Base-by-base conservation (phyloP, 1,140 invertebrate genomes). In the Cotesia vestalis region DNA sequence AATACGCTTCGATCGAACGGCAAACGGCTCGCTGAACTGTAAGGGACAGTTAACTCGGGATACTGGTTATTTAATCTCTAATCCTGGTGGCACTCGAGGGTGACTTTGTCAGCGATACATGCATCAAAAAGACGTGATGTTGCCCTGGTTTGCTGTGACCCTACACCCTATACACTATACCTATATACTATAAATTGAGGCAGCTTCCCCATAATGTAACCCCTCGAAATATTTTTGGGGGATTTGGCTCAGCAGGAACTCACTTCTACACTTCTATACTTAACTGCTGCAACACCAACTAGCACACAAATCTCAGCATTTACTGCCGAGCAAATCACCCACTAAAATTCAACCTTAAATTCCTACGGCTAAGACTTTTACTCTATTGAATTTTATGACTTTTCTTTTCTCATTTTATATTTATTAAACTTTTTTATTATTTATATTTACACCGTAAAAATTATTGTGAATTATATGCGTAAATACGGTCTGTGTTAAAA, bases 11-110 rank as follows among this genome's bases (percentile, higher is more conserved):
- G 61, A 63, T 63, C 36, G 17, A 27, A 20, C 53, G 53, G n/a
- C 20, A 4, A 12, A 40, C 38, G 51, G 51, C 51, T 71, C 61
- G 14, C 14, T 38, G 61, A 71, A 17, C 46, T 36, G 61, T 78
- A 77, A 80, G 73, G 77, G 75, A 53, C 64, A 74, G 76, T 79
- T 78, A 76, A 77, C 71, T 79, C 62, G 64, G 75, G 81, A 84
- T 81, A 79, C 81, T 83, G 83, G 83, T 86, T 86, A 86, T 86
- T 86, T 86, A 85, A 86, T 86, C 83, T 84, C 78, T 86, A 86
- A 86, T 85, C 83, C 83, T 40, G 77, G 76, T 78, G 77, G 76
- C 78, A 84, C 82, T 85, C 81, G 79, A 85, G 83, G 83, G 84
- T 84, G 83, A 83, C 84, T 84, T 76, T 59, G 80, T 82, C 79